Evolutionary conservation across 1,140 invertebrate species (phyloP), one percentile per base, ranked within the genome.

Genomic region (Campodea augens): DNA sequence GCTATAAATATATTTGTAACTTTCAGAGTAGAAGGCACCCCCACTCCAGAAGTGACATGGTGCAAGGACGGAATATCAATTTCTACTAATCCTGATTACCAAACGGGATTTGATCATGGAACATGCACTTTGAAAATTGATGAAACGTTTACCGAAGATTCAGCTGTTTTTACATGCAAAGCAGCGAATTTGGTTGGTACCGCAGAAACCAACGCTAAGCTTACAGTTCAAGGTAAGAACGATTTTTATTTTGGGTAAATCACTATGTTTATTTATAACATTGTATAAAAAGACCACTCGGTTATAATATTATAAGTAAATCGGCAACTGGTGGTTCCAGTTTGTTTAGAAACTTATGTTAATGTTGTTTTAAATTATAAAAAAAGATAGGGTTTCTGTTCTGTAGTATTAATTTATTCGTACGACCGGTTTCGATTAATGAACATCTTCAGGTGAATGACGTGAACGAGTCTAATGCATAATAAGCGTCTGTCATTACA

Each of bases 111-210:
- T 47, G 55, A 65, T 36, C 60, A 66, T 41, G 72, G 73, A 1
- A 46, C 69, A n/a, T 77, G 74, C 25, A 70, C 65, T 7, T 58
- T 85, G 5, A 76, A 67, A 0, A 83, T 85, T 48, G 79, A 82
- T 50, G 80, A 85, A 61, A 79, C 77, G 1, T 84, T 87, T 52
- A 70, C 75, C 5, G 83, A 87, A 60, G 85, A 90, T 60, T 79
- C 81, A 1, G 81, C 79, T 0, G 67, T 65, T 27, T 90, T 85
- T 54, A 80, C 72, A 1, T 81, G 82, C 48, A 70, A 68, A 51
- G 80, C 78, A 20, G 69, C 60, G 3, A 88, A 85, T 59, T 59
- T 61, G 10, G 66, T 66, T 39, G 84, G 82, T n/a, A 60, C 62
- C 23, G 71, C 71, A 1, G 79, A 85, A 60, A 83, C 78, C 0